These are phyloP conservation scores for Percina caprodes DNA, from an alignment of 2,113 vertebrate species.

Conservation along the genomic window DNA sequence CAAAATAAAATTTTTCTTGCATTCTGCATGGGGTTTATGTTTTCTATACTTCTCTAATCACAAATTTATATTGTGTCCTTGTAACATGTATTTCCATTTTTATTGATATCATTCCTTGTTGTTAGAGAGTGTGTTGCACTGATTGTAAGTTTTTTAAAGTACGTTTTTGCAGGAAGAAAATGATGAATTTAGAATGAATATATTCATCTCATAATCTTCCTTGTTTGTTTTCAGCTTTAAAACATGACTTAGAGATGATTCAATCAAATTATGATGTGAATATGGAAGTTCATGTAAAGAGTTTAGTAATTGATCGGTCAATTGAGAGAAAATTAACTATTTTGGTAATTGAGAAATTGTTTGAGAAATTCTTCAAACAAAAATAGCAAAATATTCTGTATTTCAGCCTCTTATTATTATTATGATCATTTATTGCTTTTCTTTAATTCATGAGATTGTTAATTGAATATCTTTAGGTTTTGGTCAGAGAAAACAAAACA, in stretches of 20 bases:
- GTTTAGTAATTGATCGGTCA: neutral
- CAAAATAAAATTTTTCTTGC: neutral
- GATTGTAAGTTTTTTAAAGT: neutral
- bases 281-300: neutral
- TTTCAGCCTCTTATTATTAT: neutral
- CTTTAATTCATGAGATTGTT: neutral
- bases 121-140: neutral
- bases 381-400: neutral
- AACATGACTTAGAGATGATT: neutral
- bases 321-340: neutral
- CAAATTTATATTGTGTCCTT: neutral
- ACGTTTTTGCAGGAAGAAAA: neutral
- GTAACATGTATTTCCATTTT: neutral
- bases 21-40: slow-evolving; percentile 4
- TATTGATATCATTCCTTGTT: neutral
- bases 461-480: neutral
- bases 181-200: no score
- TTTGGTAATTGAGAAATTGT: neutral
- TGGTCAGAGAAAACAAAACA: neutral
- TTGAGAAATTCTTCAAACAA: neutral
- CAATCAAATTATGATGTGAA: neutral
- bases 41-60: neutral
- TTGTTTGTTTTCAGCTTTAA: neutral
- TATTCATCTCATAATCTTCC: neutral
- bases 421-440: neutral